A percentile compares a stretch with the other conserved stretches of the same genome.
These are phyloP conservation scores for Yponomeuta sedellus DNA, from an alignment of 2,888 invertebrate species.

Conservation along the genomic window DNA sequence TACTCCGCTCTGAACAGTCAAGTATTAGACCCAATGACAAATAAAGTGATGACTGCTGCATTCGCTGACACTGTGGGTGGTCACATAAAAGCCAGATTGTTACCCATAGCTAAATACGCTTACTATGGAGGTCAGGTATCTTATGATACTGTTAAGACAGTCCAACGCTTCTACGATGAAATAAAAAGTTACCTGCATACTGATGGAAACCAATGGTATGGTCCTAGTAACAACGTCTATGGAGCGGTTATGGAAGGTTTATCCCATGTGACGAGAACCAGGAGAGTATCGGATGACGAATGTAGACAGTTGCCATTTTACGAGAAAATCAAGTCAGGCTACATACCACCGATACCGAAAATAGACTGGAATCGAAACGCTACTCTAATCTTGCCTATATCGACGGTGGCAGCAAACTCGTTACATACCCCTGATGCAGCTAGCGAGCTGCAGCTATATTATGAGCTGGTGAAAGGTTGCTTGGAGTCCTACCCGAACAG, in stretches of 20 bases:
- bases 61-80: conserved; percentile 75
- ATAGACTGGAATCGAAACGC: conserved; percentile 74
- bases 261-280: not conserved
- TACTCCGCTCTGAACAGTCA: conserved; percentile 40
- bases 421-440: conserved; percentile 39
- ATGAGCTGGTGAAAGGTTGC: conserved; percentile 71
- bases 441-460: conserved; percentile 73
- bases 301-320: conserved; percentile 49
- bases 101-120: conserved; percentile 77
- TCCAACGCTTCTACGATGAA: conserved; percentile 74
- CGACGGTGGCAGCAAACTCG: conserved; percentile 41
- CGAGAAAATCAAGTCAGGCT: conserved; percentile 29
- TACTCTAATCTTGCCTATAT: conserved; percentile 79
- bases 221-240: conserved; percentile 25
- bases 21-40: conserved; percentile 25
- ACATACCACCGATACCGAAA: conserved; percentile 72
- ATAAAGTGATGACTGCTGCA: conserved; percentile 45
- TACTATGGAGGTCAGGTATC: conserved; percentile 79
- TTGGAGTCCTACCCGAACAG: conserved; percentile 48
- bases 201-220: conserved; percentile 77
- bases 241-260: not conserved
- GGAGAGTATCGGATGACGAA: not conserved
- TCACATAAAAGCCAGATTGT: conserved; percentile 75
- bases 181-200: conserved; percentile 75
- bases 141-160: conserved; percentile 68